phyloP scores from a whole-genome alignment of 1,140 invertebrate species.

The Lineus longissimus region DNA sequence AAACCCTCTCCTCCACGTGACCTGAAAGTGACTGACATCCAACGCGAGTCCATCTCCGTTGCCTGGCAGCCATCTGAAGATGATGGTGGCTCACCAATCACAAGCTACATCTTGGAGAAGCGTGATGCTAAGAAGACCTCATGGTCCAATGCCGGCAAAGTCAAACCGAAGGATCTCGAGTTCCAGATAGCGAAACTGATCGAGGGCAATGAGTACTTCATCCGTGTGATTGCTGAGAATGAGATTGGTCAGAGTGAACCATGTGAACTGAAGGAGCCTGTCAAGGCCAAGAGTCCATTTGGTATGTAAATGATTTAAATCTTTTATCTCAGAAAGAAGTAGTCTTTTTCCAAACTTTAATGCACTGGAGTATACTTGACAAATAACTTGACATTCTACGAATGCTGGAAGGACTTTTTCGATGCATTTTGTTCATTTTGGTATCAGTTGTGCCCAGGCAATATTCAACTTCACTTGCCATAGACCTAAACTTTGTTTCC shows the following conservation, averaged over 20 bases:
- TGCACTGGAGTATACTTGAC: no score
- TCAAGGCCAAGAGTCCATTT: slow-evolving; percentile 88
- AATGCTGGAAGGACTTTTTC: slow-evolving; percentile 74
- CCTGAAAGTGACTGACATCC: slow-evolving; percentile 44
- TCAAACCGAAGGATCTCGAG: slow-evolving; percentile 40
- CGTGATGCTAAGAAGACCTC: slow-evolving; percentile 64
- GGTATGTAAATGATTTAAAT: slow-evolving; percentile 59
- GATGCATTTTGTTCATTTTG: no score
- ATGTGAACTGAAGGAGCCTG: slow-evolving; percentile 64
- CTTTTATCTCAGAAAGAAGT: neutral
- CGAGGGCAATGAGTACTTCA: slow-evolving; percentile 86
- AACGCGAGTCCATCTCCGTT: slow-evolving; percentile 57
- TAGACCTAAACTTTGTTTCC: no score
- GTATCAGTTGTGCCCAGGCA: no score
- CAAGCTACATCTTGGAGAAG: slow-evolving; percentile 45
- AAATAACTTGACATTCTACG: slow-evolving; percentile 82
- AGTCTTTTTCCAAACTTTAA: no score
- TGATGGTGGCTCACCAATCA: slow-evolving; percentile 37
- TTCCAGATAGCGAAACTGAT: slow-evolving; percentile 88
- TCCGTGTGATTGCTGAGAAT: slow-evolving; percentile 93
- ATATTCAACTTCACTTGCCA: neutral
- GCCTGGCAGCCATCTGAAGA: slow-evolving; percentile 27
- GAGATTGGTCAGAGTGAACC: slow-evolving; percentile 92
- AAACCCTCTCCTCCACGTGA: slow-evolving; percentile 35
- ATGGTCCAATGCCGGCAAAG: slow-evolving; percentile 77